Base-by-base conservation (phyloP, 2,797 vertebrate species). In the Bryconaethiops microstoma region DNA sequence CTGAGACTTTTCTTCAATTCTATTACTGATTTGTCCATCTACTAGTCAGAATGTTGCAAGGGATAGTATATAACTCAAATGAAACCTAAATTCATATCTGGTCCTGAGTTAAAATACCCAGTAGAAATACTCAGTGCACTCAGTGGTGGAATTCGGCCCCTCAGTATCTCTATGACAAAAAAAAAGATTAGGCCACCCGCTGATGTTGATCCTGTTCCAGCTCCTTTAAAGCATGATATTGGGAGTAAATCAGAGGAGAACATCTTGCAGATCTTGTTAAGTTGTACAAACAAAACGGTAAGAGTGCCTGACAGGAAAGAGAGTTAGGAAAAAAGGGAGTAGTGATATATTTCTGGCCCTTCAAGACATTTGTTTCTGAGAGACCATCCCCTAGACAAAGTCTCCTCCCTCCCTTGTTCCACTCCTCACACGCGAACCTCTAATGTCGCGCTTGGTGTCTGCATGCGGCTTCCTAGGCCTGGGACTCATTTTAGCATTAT, bases 381-480 rank as follows among this genome's bases (percentile, higher is more conserved):
- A 52, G n/a, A 21, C 25, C 70, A 78, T 74, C 25, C 39, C 21
- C 60, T n/a, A 19, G 65, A 35, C 42, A 39, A 60, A 65, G 65
- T 68, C 29, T 62, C 63, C 54, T 60, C 74, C 23, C 45, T 19
- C 40, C 79, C 50, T 10, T 1, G 1, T 74, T 42, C 21, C 63
- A 52, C 35, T 69, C 70, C 48, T 78, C 45, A 78, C 81, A 78
- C 45, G 64, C 81, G 57, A 82, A 82, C 76, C 76, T 69, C 71
- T 69, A 69, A 74, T 82, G 54, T 52, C 59, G 55, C 76, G 23
- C 54, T 62, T 69, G 60, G 81, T 74, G 75, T 78, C 76, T 82
- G 69, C 75, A 82, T 23, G 39, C 57, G 48, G 74, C 45, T 64
- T 63, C 48, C 39, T 76, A n/a, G 67, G 64, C 50, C 76, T 82